Base-by-base conservation (phyloP, 1,140 invertebrate species). In the Euura saliciscinereae region DNA sequence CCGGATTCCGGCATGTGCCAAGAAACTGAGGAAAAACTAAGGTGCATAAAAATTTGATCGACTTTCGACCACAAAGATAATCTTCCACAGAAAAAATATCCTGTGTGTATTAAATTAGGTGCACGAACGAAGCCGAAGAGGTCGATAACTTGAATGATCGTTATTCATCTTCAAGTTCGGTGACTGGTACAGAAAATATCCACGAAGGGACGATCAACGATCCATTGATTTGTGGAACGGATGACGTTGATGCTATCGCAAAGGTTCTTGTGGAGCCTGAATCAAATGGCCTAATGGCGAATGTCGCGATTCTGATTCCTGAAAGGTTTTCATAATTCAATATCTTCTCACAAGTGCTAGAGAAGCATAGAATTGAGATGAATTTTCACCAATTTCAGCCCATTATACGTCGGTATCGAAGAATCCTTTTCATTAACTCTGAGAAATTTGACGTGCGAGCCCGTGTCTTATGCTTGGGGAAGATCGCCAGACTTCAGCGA, bases 341-440 rank as follows among this genome's bases (percentile, higher is more conserved):
- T 28, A 28, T 28, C 28, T 28, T 28, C 28, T 28, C 28, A 28
- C 28, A 28, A 28, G 28, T 28, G 28, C 28, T 28, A 28, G 28
- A 28, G 28, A 28, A 28, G 28, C 28, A 28, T 28, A 28, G 28
- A 28, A 28, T 28, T 28, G 28, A 28, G 28, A 28, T 28, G 28
- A 28, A 28, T 64, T 64, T 64, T 64, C 8, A 1, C 13, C 59
- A 10, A 10, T 42, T 10, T 13, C 10, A 67, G 66, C 8, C 28
- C 66, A 67, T 67, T 67, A 44, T 67, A 67, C 42, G 13, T 44
- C 10, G 43, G 43, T 67, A 44, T 67, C 3, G 28, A 67, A 28
- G 4, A 67, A 67, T 6, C 66, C 8, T 67, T 11, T 28, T 67
- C 42, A 43, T 42, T 67, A 67, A 67, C 43, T 7, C 28, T 67